Percentiles rank a stretch among this genome's conserved stretches.
These are phyloP conservation scores for Zeus faber DNA, from an alignment of 2,113 vertebrate species.

Conservation along the genomic window DNA sequence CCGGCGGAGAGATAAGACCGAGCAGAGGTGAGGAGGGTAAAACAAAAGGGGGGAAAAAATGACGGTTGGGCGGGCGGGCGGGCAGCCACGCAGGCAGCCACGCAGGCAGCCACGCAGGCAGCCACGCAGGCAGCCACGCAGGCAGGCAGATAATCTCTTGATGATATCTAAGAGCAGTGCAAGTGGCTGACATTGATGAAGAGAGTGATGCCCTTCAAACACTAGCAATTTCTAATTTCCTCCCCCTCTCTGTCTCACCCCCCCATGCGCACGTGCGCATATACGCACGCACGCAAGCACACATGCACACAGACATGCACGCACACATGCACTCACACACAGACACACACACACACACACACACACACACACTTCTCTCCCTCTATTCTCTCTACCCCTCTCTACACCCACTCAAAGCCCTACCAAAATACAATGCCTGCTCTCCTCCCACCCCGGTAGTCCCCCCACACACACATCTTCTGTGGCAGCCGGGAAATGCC, in stretches of 20 bases:
- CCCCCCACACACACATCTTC: not conserved
- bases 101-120: slow-evolving; percentile 18
- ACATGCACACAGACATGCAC: not conserved
- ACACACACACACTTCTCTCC: not conserved
- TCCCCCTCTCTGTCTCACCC: not conserved
- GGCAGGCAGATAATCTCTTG: slow-evolving; percentile 68
- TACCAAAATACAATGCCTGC: not conserved
- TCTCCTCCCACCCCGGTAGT: too few relatives aligned
- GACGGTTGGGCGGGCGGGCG: slow-evolving; percentile 48
- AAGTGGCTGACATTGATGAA: slow-evolving; percentile 67
- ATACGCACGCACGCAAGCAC: not conserved
- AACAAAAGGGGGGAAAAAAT: slow-evolving; percentile 43
- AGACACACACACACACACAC: not conserved
- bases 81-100: slow-evolving; percentile 41
- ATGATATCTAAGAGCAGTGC: slow-evolving; percentile 63
- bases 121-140: slow-evolving; percentile 43
- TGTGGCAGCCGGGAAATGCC: too few relatives aligned
- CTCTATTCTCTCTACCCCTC: not conserved
- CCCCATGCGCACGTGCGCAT: not conserved
- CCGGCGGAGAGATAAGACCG: slow-evolving; percentile 22
- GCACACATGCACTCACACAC: not conserved
- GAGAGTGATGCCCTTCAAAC: slow-evolving; percentile 74
- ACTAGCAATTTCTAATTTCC: slow-evolving; percentile 50
- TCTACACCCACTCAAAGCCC: not conserved
- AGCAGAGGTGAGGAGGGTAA: slow-evolving; percentile 29